Conservation (phyloP, 2,888 invertebrate species). For the Nipponacmea schrenckii region DNA sequence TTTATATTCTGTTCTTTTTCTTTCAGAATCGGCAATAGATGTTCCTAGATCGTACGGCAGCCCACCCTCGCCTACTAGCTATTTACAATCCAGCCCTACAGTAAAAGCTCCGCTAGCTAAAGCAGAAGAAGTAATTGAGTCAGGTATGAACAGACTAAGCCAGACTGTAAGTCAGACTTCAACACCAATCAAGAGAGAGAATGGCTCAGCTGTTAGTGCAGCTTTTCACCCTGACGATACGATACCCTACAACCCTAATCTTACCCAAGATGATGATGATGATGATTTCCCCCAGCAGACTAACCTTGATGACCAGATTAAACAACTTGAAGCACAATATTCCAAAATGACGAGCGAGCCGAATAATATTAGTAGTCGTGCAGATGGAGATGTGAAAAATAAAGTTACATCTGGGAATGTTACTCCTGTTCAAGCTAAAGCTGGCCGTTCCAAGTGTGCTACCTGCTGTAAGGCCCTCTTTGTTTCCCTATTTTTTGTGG, state of each 20-base stretch:
- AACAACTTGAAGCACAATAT: constrained; percentile 49
- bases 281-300: constrained; percentile 36
- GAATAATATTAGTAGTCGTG: constrained; percentile 36
- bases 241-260: constrained; percentile 43
- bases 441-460: constrained; percentile 9
- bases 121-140: constrained; percentile 27
- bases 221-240: constrained; percentile 19
- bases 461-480: constrained; percentile 43
- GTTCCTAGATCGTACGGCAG: constrained; percentile 27
- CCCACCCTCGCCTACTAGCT: constrained; percentile 20
- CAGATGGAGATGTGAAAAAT: constrained; percentile 13
- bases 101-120: constrained; percentile 41
- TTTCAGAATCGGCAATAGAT: constrained; percentile 47
- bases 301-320: constrained; percentile 55
- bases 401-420: constrained; percentile 23
- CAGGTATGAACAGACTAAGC: not conserved
- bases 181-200: not conserved
- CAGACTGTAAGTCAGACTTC: not conserved
- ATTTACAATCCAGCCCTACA: constrained; percentile 35
- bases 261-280: constrained; percentile 38
- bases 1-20: not conserved
- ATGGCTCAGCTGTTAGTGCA: not conserved
- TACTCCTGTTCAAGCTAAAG: constrained; percentile 9
- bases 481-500: constrained; percentile 43
- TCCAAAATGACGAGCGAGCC: constrained; percentile 38